Evolutionary conservation across 64 coral and sea anemone species (phyloP).

Genomic region (Montipora efflorescens): DNA sequence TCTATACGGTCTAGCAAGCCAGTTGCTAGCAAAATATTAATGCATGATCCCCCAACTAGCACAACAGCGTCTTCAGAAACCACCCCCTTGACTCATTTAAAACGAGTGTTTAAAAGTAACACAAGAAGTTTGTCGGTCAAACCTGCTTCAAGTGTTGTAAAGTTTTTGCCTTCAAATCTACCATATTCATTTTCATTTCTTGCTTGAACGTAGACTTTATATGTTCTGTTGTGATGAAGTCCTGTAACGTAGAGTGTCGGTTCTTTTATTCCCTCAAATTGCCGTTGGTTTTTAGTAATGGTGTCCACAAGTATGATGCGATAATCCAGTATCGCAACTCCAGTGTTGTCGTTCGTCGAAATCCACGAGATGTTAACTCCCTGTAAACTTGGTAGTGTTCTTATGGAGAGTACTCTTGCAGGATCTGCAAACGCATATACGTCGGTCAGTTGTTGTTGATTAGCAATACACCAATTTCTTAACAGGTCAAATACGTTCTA

Average conservation of each 20-base stretch:
- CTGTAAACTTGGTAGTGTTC: background rate
- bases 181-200: conserved; percentile 4
- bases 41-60: background rate
- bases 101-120: too few species aligned
- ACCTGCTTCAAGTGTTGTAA: conserved; percentile 22
- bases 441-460: background rate
- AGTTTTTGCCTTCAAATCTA: background rate
- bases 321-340: background rate
- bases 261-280: background rate
- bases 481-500: too few species aligned
- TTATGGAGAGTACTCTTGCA: background rate
- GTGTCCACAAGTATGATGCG: background rate
- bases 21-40: too few species aligned
- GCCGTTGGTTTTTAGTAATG: background rate
- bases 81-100: too few species aligned
- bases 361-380: background rate
- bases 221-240: background rate
- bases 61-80: background rate
- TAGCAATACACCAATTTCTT: background rate
- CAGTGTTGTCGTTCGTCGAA: conserved; percentile 14
- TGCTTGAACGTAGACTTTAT: background rate
- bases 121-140: background rate
- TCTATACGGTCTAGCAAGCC: background rate
- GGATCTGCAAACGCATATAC: background rate
- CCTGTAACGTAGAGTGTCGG: background rate